phyloP scores from a whole-genome alignment of 2,113 vertebrate genomes.

The Geococcyx californianus region DNA sequence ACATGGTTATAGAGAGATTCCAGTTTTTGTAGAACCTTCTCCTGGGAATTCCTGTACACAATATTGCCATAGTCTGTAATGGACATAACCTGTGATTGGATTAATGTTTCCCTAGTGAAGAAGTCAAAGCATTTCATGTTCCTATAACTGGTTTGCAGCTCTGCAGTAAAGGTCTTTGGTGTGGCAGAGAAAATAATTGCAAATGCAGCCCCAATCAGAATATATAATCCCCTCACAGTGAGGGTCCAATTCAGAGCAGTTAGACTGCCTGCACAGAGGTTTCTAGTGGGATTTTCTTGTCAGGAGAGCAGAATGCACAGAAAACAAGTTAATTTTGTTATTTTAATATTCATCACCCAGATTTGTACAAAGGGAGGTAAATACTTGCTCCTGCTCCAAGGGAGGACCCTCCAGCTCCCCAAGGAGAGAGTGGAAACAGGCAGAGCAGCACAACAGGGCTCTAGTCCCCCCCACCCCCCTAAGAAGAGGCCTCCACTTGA shows the following conservation, averaged over 20 bases:
- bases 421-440: not conserved
- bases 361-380: not conserved
- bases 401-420: not conserved
- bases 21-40: constrained; percentile 69
- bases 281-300: constrained; percentile 42
- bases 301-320: constrained; percentile 24
- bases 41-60: constrained; percentile 67
- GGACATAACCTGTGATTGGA: constrained; percentile 73
- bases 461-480: not conserved
- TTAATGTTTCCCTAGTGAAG: constrained; percentile 71
- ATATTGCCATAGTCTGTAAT: constrained; percentile 72
- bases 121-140: constrained; percentile 72
- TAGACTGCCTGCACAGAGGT: not conserved
- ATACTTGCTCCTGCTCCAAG: not conserved
- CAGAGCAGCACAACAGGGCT: not conserved
- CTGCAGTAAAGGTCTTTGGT: constrained; percentile 59
- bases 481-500: not conserved
- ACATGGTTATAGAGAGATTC: constrained; percentile 73
- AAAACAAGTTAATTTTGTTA: constrained; percentile 44
- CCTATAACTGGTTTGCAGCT: constrained; percentile 67
- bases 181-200: constrained; percentile 63
- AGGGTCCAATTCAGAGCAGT: constrained; percentile 8
- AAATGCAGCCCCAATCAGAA: constrained; percentile 53
- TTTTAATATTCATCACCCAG: constrained; percentile 20
- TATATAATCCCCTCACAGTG: constrained; percentile 47